Conservation (phyloP, 2,797 vertebrate genomes). For the Sebastes kiyomatsui region DNA sequence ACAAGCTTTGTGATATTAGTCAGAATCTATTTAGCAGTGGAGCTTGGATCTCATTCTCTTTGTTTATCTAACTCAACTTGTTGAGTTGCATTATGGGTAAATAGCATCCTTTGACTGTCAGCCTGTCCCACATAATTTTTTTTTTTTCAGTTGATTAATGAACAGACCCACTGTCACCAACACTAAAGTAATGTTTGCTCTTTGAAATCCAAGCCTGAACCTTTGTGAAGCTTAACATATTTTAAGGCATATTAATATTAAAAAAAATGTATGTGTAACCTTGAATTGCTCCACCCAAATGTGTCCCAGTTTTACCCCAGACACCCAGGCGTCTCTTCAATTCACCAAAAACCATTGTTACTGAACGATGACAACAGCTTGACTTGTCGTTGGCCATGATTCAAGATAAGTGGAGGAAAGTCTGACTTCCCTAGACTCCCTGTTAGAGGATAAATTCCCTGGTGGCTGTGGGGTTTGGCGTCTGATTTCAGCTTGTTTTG, state of each 20-base stretch:
- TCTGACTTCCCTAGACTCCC: not conserved
- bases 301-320: not conserved
- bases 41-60: not conserved
- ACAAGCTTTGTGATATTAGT: not conserved
- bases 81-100: not conserved
- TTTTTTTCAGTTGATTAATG: not conserved
- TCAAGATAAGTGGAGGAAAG: not conserved
- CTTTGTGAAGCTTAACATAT: not conserved
- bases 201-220: not conserved
- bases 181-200: not conserved
- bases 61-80: not conserved
- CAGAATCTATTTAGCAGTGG: not conserved
- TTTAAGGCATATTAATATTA: not conserved
- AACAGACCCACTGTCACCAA: too few relatives aligned
- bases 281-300: not conserved
- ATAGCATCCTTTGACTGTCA: not conserved
- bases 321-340: not conserved
- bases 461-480: conserved; percentile 26
- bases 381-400: not conserved
- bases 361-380: not conserved
- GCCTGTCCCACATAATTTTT: not conserved
- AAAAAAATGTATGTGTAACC: not conserved
- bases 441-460: conserved; percentile 2
- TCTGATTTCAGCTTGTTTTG: conserved; percentile 53
- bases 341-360: not conserved